Evolutionary conservation across 2,888 invertebrate genomes (phyloP).

Genomic region (Gonocerus acuteangulatus): DNA sequence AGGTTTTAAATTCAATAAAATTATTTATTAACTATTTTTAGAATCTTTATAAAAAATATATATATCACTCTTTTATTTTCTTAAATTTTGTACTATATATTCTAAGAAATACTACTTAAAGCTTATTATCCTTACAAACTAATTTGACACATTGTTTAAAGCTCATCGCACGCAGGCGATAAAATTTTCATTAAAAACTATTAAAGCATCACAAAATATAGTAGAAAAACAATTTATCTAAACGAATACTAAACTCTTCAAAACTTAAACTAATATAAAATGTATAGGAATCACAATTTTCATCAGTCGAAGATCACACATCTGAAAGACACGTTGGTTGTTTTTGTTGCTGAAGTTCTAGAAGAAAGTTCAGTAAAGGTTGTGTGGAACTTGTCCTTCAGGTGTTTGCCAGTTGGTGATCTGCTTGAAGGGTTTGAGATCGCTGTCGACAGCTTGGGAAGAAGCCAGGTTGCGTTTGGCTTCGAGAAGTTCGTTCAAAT

Average conservation of each 20-base stretch:
- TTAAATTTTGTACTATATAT: background rate
- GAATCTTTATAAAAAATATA: background rate
- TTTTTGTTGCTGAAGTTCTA: background rate
- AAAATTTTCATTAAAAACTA: background rate
- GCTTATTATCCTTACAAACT: background rate
- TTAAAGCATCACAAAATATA: background rate
- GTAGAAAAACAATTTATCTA: too few relatives aligned
- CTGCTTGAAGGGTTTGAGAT: slow-evolving; percentile 27
- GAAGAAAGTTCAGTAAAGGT: background rate
- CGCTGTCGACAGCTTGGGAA: slow-evolving; percentile 18
- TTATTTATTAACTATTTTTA: background rate
- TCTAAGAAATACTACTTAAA: background rate
- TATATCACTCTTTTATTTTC: background rate
- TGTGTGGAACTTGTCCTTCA: slow-evolving; percentile 10
- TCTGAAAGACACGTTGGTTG: slow-evolving; percentile 17
- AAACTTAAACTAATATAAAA: background rate
- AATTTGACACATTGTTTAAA: background rate
- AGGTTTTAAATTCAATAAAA: background rate
- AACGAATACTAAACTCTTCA: background rate
- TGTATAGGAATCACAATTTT: background rate
- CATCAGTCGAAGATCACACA: slow-evolving; percentile 15
- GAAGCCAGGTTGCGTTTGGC: slow-evolving; percentile 13
- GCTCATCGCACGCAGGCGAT: background rate
- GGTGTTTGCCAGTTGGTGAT: slow-evolving; percentile 29
- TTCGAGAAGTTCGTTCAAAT: slow-evolving; percentile 31